A percentile compares a stretch with the other conserved stretches of the same genome.
These are phyloP conservation scores for Pomatostomus ruficeps DNA, from an alignment of 2,113 vertebrate genomes.

Conservation along the genomic window DNA sequence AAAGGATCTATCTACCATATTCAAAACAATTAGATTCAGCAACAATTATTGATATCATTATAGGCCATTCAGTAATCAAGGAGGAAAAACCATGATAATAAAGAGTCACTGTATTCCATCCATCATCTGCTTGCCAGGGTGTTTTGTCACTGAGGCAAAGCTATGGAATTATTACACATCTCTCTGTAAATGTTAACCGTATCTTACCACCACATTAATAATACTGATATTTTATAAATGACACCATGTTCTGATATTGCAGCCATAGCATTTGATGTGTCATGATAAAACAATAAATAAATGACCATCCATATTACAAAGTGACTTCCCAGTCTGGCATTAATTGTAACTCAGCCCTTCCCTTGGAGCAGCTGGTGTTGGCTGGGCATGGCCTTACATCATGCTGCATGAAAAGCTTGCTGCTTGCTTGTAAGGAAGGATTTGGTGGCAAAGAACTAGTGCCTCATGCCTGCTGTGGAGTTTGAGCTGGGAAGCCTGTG, in stretches of 20 bases:
- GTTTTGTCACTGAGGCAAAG: conserved; percentile 15
- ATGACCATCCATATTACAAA: conserved; percentile 28
- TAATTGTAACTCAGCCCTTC: not conserved
- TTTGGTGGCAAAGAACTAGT: not conserved
- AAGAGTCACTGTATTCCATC: not conserved
- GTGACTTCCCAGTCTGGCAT: not conserved
- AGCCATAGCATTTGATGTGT: conserved; percentile 30
- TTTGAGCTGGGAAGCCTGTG: not conserved
- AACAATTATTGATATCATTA: not conserved
- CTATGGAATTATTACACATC: not conserved
- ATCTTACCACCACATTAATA: conserved; percentile 12
- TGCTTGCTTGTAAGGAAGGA: not conserved
- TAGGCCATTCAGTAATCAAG: not conserved
- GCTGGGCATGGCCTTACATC: not conserved
- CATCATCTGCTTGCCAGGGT: not conserved
- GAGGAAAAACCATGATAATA: not conserved
- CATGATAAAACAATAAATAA: conserved; percentile 55
- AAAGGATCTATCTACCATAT: not conserved
- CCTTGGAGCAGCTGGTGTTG: not conserved
- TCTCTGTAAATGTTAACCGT: conserved; percentile 41
- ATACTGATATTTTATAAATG: conserved; percentile 30
- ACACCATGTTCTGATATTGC: conserved; percentile 40
- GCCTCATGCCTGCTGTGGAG: not conserved
- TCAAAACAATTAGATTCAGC: conserved; percentile 1
- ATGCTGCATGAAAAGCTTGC: not conserved